These are phyloP conservation scores for Progne subis DNA, from an alignment of 2,113 vertebrate species.

Conservation along the genomic window DNA sequence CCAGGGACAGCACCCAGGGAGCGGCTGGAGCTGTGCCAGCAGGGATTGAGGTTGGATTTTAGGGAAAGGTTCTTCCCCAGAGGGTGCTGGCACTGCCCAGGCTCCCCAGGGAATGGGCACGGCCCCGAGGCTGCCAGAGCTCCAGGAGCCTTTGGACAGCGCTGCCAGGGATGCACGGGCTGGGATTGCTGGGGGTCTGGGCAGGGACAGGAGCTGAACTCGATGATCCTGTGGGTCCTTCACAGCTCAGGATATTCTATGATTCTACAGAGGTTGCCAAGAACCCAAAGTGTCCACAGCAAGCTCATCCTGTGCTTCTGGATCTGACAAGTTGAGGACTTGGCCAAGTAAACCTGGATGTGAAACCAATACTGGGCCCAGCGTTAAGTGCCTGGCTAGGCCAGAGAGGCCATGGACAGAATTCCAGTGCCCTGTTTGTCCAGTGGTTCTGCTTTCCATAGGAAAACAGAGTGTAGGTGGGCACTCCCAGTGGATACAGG, in stretches of 20 bases:
- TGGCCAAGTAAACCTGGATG: neutral
- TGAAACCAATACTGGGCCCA: accelerated
- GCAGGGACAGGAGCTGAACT: accelerated
- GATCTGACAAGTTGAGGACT: neutral
- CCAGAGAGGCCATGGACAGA: neutral
- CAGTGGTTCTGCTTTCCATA: neutral
- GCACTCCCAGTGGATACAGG: neutral
- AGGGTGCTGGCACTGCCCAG: neutral
- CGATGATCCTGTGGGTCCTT: accelerated
- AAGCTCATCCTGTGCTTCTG: neutral
- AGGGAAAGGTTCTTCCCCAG: neutral
- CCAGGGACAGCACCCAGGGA: neutral
- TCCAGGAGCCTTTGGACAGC: neutral
- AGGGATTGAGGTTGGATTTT: accelerated
- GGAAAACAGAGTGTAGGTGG: neutral
- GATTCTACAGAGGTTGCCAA: neutral
- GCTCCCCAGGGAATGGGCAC: neutral
- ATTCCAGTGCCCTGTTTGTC: neutral
- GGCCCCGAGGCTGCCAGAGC: neutral
- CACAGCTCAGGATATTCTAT: neutral
- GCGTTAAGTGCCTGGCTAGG: neutral
- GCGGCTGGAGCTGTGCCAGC: accelerated
- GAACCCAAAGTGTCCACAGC: accelerated
- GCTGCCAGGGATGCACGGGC: neutral
- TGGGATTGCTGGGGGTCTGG: neutral